These are phyloP conservation scores for Camponotus fellah DNA, from an alignment of 2,888 invertebrate species.

Conservation along the genomic window DNA sequence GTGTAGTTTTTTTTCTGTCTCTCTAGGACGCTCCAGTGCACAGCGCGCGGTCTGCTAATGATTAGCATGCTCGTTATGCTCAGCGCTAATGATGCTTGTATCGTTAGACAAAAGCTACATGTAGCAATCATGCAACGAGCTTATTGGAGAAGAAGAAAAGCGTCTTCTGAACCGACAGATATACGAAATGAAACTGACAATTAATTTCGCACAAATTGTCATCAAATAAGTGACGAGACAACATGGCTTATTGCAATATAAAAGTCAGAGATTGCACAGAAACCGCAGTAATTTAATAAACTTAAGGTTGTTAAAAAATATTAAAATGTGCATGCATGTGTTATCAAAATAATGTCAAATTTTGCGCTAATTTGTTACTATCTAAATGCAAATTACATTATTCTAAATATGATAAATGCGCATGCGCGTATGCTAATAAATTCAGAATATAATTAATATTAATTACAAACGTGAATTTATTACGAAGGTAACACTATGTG, in stretches of 20 bases:
- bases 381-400: constrained; percentile 19
- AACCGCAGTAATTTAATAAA: not conserved
- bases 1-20: constrained; percentile 53
- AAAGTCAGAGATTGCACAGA: not conserved
- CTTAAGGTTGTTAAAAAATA: not conserved
- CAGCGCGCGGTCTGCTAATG: constrained; percentile 80
- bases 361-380: not conserved
- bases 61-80: constrained; percentile 85
- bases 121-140: constrained; percentile 67
- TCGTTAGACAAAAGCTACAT: constrained; percentile 80
- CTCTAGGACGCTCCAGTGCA: constrained; percentile 67
- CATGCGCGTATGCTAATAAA: not conserved
- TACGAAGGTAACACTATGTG: not conserved
- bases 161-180: constrained; percentile 16
- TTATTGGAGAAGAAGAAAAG: not conserved
- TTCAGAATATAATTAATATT: constrained; percentile 27
- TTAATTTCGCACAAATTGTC: not conserved
- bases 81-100: constrained; percentile 85
- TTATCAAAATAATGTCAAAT: not conserved
- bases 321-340: not conserved
- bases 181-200: constrained; percentile 27
- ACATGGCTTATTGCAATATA: not conserved
- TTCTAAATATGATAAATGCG: not conserved
- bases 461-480: constrained; percentile 21
- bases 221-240: not conserved